Evolutionary conservation across 2,797 vertebrate species (phyloP), one percentile per base, ranked within the genome.

Genomic region (Corythornis leucogaster): DNA sequence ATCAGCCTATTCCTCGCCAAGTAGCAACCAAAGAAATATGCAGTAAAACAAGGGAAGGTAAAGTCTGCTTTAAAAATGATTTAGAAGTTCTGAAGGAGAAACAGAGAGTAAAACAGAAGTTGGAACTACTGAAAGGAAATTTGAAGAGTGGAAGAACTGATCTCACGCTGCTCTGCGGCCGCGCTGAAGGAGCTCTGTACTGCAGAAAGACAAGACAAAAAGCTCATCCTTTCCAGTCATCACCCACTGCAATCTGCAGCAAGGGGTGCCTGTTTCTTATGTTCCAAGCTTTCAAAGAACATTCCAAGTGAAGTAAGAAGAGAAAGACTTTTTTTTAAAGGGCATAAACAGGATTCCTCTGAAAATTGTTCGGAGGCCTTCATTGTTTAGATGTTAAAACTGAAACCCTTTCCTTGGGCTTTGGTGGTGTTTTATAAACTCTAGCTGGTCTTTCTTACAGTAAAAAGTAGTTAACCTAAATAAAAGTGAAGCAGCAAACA

Each of bases 101-200:
- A 61, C 11, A 78, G 58, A 82, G 68, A 79, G 53, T n/a, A 85
- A 68, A 6, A 58, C n/a, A 89, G 55, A 57, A 92, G 35, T 5
- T 86, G 90, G 85, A 91, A 95, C 26, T 31, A 22, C 48, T 76
- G 79, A 84, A 89, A 74, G 61, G 92, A 80, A 83, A 59, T 62
- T 20, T 81, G 11, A 22, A 31, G 76, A 80, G 75, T 31, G 75
- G 89, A 94, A 90, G 92, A 85, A 91, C 35, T 75, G 77, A 87
- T 81, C 90, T 94, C 89, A 66, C 30, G 20, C 31, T 4, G 26
- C 73, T 61, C 70, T 2, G 16, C 14, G 48, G 69, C 79, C 40
- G 67, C 38, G 79, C 43, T 87, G 67, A 31, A 75, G 67, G 81
- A 77, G 62, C 69, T 86, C 31, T 69, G 74, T 81, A 18, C 64